Conservation (phyloP, 2,797 vertebrate genomes). For the Mionectes olivaceus region DNA sequence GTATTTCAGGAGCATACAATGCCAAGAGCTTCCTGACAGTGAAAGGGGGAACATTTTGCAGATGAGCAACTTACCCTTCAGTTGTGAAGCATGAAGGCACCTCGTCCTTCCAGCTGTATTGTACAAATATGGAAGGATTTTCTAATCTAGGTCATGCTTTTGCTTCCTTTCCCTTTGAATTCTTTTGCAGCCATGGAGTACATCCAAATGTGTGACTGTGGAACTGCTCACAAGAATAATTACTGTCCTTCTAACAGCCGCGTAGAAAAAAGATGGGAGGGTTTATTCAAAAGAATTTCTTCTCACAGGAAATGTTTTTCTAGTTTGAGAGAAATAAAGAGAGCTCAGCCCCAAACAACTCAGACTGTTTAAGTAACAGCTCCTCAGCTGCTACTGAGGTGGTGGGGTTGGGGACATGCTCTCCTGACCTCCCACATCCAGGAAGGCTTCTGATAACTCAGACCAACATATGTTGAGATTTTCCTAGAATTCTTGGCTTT, state of each 20-base stretch:
- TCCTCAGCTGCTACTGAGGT: not conserved
- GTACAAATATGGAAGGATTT: not conserved
- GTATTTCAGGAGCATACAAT: not conserved
- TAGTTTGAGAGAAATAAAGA: not conserved
- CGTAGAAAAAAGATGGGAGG: not conserved
- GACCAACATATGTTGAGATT: not conserved
- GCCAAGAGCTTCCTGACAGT: not conserved
- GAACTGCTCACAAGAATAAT: not conserved
- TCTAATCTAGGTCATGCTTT: not conserved
- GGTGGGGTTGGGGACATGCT: rapidly evolving
- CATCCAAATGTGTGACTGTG: not conserved
- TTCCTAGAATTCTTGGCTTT: not conserved
- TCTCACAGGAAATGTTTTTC: not conserved
- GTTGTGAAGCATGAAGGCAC: rapidly evolving
- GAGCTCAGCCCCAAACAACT: not conserved
- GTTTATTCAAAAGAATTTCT: not conserved
- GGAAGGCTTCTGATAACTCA: not conserved
- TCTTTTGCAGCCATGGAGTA: not conserved
- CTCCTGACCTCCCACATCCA: not conserved
- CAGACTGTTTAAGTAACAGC: not conserved
- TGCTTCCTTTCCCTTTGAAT: not conserved
- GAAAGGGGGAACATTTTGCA: not conserved
- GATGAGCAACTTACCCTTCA: slow-evolving; percentile 10
- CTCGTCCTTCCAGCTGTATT: not conserved
- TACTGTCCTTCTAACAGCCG: not conserved